phyloP scores from a whole-genome alignment of 2,888 invertebrate genomes.

The Silvanus unidentatus region DNA sequence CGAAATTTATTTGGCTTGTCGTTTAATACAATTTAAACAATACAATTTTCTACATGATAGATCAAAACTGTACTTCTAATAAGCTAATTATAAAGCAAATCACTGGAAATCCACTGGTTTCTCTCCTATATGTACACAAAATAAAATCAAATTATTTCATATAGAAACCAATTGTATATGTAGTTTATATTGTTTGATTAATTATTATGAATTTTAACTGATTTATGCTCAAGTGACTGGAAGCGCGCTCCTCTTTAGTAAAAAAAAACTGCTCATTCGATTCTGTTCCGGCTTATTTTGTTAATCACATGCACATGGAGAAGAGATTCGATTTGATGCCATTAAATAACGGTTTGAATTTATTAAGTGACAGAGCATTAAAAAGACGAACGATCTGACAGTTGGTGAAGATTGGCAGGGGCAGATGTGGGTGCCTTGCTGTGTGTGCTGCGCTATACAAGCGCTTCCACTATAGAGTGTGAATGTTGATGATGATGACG shows the following conservation, averaged over 20 bases:
- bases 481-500: no score
- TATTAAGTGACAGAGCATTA: conserved; percentile 21
- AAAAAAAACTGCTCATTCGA: no score
- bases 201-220: not conserved
- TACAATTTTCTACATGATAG: conserved; percentile 28
- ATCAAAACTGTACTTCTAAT: conserved; percentile 21
- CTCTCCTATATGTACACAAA: conserved; percentile 3
- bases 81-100: conserved; percentile 20
- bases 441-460: not conserved
- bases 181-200: conserved; percentile 7
- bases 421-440: conserved; percentile 12
- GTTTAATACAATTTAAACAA: conserved; percentile 18
- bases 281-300: no score
- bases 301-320: no score
- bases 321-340: conserved; percentile 4
- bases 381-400: conserved; percentile 40
- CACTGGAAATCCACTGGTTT: conserved; percentile 5
- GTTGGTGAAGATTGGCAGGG: conserved; percentile 26
- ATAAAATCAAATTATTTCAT: conserved; percentile 8
- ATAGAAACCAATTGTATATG: conserved; percentile 10
- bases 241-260: no score
- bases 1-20: conserved; percentile 14
- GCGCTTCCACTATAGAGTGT: no score
- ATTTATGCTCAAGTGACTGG: no score
- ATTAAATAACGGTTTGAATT: conserved; percentile 15